Evolutionary conservation across 2,888 invertebrate genomes (phyloP).

Genomic region (Pterobdella sp.): DNA sequence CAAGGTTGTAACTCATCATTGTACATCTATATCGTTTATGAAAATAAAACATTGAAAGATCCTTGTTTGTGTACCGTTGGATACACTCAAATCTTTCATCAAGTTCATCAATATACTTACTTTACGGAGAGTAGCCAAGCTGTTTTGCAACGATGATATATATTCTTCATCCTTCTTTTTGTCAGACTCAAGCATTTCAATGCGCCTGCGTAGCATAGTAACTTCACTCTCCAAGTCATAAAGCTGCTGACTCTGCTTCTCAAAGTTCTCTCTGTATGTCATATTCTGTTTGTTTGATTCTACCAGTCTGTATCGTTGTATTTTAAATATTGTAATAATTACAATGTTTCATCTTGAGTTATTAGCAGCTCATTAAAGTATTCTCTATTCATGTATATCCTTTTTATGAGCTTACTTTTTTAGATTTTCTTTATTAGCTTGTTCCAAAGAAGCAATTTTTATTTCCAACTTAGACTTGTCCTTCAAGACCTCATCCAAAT

Average conservation of each 20-base stretch:
- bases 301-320: constrained; percentile 16
- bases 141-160: constrained; percentile 45
- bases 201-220: constrained; percentile 48
- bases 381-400: not conserved
- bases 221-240: constrained; percentile 53
- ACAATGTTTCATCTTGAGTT: no score
- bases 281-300: constrained; percentile 20
- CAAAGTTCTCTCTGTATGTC: constrained; percentile 4
- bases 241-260: constrained; percentile 50
- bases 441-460: constrained; percentile 50
- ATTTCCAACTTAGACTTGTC: constrained; percentile 54
- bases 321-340: no score
- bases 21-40: no score
- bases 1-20: no score
- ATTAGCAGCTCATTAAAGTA: no score
- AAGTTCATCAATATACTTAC: constrained; percentile 36
- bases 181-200: constrained; percentile 46
- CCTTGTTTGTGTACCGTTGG: no score
- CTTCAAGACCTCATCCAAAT: constrained; percentile 53
- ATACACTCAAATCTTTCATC: not conserved
- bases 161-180: constrained; percentile 48
- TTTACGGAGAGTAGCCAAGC: constrained; percentile 46
- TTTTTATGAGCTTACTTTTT: constrained; percentile 34
- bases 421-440: constrained; percentile 48
- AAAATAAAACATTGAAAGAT: no score